A percentile compares a stretch with the other conserved stretches of the same genome.
These are phyloP conservation scores for Tapirus indicus DNA, from an alignment of 2,797 vertebrate species.

Conservation along the genomic window DNA sequence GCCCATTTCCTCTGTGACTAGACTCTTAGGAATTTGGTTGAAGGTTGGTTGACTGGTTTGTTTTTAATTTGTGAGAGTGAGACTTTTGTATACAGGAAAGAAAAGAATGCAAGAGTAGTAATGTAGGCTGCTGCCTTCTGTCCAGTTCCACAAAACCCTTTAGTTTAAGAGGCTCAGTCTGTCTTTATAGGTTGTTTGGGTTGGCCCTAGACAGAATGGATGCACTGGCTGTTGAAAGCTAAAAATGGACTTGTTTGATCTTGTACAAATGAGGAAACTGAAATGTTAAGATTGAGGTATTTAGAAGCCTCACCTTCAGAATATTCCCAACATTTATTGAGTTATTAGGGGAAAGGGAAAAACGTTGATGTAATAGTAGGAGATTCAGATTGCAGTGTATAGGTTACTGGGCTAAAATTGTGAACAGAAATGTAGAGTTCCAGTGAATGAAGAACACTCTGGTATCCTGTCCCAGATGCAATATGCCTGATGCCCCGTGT, in stretches of 20 bases:
- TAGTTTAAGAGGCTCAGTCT: not conserved
- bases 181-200: not conserved
- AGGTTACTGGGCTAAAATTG: not conserved
- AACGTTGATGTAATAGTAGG: not conserved
- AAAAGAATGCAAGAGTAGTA: conserved; percentile 11
- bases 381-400: not conserved
- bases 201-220: not conserved
- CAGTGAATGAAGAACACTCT: not conserved
- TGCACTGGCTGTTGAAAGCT: not conserved
- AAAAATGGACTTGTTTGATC: conserved; percentile 7
- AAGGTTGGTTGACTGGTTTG: not conserved
- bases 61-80: conserved; percentile 46
- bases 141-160: conserved; percentile 13
- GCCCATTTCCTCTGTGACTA: not conserved
- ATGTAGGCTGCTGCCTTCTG: conserved; percentile 1
- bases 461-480: not conserved
- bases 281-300: conserved; percentile 17
- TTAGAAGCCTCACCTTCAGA: conserved; percentile 25
- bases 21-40: conserved; percentile 27
- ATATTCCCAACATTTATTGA: conserved; percentile 18
- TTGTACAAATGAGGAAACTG: not conserved
- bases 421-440: not conserved
- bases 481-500: not conserved
- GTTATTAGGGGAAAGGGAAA: not conserved
- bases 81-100: not conserved